A percentile compares a stretch with the other conserved stretches of the same genome.
These are phyloP conservation scores for Ptychobarbus kaznakovi DNA, from an alignment of 2,797 vertebrate species.

Conservation along the genomic window DNA sequence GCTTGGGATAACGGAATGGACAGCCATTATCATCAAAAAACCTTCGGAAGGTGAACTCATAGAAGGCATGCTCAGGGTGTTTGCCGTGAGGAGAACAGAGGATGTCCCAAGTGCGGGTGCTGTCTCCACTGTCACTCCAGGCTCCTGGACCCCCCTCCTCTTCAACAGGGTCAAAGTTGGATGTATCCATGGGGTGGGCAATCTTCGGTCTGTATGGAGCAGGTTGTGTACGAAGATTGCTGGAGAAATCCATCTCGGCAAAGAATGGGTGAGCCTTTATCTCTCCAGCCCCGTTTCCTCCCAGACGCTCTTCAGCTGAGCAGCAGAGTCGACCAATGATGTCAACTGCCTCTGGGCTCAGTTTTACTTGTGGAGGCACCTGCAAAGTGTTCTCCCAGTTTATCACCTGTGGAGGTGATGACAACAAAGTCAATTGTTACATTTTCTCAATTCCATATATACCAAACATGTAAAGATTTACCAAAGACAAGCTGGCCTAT, in stretches of 20 bases:
- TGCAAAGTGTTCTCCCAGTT: constrained; percentile 98
- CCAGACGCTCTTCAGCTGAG: constrained; percentile 90
- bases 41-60: constrained; percentile 97
- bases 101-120: constrained; percentile 86
- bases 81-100: constrained; percentile 86
- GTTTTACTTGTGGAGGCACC: constrained; percentile 93
- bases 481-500: neutral
- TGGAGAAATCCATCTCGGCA: constrained; percentile 88
- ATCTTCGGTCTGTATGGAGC: constrained; percentile 96
- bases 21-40: constrained; percentile 98
- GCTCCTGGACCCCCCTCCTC: constrained; percentile 86
- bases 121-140: constrained; percentile 90
- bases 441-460: neutral
- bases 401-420: constrained; percentile 84
- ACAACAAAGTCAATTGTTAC: neutral
- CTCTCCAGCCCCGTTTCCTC: constrained; percentile 90
- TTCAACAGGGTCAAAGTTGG: constrained; percentile 97
- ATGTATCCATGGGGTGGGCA: constrained; percentile 98
- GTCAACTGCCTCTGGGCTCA: constrained; percentile 91
- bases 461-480: neutral
- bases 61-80: constrained; percentile 97
- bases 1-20: constrained; percentile 95
- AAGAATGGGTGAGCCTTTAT: constrained; percentile 97
- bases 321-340: constrained; percentile 95
- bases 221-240: constrained; percentile 91